Conservation (phyloP, 2,113 vertebrate genomes). For the Glaucomys volans region DNA sequence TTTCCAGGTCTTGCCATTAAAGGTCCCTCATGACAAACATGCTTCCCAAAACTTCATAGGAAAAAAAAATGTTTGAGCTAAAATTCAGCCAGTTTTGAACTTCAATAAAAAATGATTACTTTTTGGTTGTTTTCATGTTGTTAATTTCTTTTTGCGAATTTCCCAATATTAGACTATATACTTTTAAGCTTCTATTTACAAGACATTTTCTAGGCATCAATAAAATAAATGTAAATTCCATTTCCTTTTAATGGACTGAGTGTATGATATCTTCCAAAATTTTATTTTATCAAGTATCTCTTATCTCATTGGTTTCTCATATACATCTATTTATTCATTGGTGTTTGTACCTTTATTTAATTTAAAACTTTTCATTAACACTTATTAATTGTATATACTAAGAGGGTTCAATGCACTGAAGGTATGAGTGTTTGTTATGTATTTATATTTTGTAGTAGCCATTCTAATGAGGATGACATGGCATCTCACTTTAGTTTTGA, state of each 20-base stretch:
- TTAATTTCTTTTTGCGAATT: slow-evolving; percentile 32
- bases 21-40: slow-evolving; percentile 40
- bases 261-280: background rate
- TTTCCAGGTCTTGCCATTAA: slow-evolving; percentile 68
- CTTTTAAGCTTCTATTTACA: background rate
- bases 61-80: slow-evolving; percentile 9
- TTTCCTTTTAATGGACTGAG: background rate
- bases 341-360: background rate
- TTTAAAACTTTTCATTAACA: background rate
- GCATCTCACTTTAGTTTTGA: background rate
- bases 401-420: background rate
- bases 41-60: slow-evolving; percentile 36
- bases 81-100: slow-evolving; percentile 72
- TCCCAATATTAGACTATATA: slow-evolving; percentile 30
- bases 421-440: background rate
- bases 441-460: background rate
- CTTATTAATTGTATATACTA: too few relatives aligned
- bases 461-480: background rate
- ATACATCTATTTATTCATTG: background rate
- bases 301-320: background rate
- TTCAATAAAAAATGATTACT: slow-evolving; percentile 48
- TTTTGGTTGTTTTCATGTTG: slow-evolving; percentile 22
- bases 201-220: background rate
- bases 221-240: background rate
- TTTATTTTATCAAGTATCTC: background rate